Conservation (phyloP, 1,140 invertebrate species). For the Himalopsyche phryganea region DNA sequence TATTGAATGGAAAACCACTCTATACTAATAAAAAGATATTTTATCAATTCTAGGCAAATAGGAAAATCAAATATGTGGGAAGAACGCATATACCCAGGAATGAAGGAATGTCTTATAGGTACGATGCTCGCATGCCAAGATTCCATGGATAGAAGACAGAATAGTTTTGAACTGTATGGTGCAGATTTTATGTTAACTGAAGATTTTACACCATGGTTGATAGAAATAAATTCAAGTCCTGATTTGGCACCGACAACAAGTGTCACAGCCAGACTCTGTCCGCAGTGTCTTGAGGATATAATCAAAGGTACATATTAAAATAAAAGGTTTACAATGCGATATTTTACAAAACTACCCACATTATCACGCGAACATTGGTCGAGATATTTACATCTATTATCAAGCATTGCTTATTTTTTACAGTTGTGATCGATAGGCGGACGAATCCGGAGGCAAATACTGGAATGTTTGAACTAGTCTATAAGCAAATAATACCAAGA, state of each 20-base stretch:
- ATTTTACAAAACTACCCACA: neutral
- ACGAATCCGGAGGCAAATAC: slow-evolving; percentile 75
- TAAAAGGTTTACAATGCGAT: neutral
- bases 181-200: slow-evolving; percentile 91
- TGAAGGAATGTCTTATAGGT: slow-evolving; percentile 83
- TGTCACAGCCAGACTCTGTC: slow-evolving; percentile 82
- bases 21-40: too few species aligned
- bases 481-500: slow-evolving; percentile 65
- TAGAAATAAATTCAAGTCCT: slow-evolving; percentile 93
- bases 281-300: slow-evolving; percentile 84
- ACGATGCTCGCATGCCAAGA: slow-evolving; percentile 83
- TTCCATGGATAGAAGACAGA: slow-evolving; percentile 78
- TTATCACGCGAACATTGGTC: too few species aligned
- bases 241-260: slow-evolving; percentile 85
- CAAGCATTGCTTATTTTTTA: slow-evolving; percentile 37
- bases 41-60: slow-evolving; percentile 53
- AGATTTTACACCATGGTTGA: slow-evolving; percentile 85
- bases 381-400: too few species aligned
- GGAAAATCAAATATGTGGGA: slow-evolving; percentile 75
- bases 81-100: slow-evolving; percentile 81
- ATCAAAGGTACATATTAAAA: slow-evolving; percentile 73
- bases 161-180: slow-evolving; percentile 90
- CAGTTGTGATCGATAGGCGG: slow-evolving; percentile 84
- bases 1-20: too few species aligned
- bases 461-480: slow-evolving; percentile 82